phyloP scores from a whole-genome alignment of 2,888 invertebrate genomes.

The Scotopteryx bipunctaria region DNA sequence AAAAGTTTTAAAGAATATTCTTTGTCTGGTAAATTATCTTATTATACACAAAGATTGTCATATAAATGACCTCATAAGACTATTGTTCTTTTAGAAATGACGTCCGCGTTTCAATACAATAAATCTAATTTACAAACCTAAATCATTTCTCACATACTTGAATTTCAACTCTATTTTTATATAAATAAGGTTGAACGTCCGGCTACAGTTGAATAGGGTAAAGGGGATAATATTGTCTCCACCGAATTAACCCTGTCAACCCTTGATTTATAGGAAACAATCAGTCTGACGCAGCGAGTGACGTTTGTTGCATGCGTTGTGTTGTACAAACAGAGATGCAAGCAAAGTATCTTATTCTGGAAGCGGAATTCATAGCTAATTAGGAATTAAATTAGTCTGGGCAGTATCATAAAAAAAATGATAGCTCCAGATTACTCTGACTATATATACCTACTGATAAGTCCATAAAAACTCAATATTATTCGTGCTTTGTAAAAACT shows the following conservation, averaged over 20 bases:
- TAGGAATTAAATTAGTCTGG: too few relatives aligned
- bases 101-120: slow-evolving; percentile 60
- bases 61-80: slow-evolving; percentile 23
- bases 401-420: too few relatives aligned
- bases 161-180: slow-evolving; percentile 3
- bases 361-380: background rate
- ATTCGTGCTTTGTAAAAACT: too few relatives aligned
- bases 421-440: too few relatives aligned
- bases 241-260: slow-evolving; percentile 69
- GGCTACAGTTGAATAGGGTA: slow-evolving; percentile 42
- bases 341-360: slow-evolving; percentile 35
- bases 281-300: slow-evolving; percentile 53
- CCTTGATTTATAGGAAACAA: slow-evolving; percentile 71
- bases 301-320: slow-evolving; percentile 46
- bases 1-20: too few relatives aligned
- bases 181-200: slow-evolving; percentile 21
- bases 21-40: too few relatives aligned
- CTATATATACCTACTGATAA: too few relatives aligned
- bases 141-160: background rate
- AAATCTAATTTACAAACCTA: slow-evolving; percentile 40
- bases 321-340: slow-evolving; percentile 51
- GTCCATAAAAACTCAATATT: too few relatives aligned
- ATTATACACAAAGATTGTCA: slow-evolving; percentile 17
- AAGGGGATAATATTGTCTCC: slow-evolving; percentile 61
- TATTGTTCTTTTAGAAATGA: slow-evolving; percentile 44